Percentiles rank a stretch among this genome's conserved stretches.
phyloP scores from a whole-genome alignment of 2,113 vertebrate species.

The Hipposideros armiger region DNA sequence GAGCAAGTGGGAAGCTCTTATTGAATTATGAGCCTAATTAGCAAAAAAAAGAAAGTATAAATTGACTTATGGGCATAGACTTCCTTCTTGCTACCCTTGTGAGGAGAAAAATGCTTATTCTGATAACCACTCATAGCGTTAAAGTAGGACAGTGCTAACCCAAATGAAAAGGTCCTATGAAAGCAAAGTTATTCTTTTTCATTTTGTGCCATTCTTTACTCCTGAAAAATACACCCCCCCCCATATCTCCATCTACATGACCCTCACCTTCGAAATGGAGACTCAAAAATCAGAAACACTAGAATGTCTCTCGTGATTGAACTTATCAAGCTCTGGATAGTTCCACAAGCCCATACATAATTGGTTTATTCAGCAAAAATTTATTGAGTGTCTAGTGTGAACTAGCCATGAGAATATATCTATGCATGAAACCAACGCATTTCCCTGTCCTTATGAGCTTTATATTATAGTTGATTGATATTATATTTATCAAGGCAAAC shows the following conservation, averaged over 20 bases:
- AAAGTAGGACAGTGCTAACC: not conserved
- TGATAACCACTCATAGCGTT: not conserved
- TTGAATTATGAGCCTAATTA: conserved; percentile 15
- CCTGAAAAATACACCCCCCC: not conserved
- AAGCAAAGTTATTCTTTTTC: not conserved
- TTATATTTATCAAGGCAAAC: not conserved
- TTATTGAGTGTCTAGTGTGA: not conserved
- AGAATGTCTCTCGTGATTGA: not conserved
- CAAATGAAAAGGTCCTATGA: not conserved
- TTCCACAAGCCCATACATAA: not conserved
- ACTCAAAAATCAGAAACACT: not conserved
- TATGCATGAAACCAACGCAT: not conserved
- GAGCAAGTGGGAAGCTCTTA: not conserved
- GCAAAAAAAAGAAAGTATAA: not conserved
- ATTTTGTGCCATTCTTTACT: not conserved
- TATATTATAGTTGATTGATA: not conserved
- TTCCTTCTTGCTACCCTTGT: not conserved
- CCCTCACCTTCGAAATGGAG: not conserved
- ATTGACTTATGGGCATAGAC: not conserved
- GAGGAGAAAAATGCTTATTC: not conserved
- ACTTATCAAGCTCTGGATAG: not conserved
- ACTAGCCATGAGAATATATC: not conserved
- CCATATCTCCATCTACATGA: not conserved
- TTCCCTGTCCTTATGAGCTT: not conserved
- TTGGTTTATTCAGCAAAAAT: not conserved